Evolutionary conservation across 2,888 invertebrate species (phyloP), one percentile per base, ranked within the genome.

Genomic region (Hanleya hanleyi): DNA sequence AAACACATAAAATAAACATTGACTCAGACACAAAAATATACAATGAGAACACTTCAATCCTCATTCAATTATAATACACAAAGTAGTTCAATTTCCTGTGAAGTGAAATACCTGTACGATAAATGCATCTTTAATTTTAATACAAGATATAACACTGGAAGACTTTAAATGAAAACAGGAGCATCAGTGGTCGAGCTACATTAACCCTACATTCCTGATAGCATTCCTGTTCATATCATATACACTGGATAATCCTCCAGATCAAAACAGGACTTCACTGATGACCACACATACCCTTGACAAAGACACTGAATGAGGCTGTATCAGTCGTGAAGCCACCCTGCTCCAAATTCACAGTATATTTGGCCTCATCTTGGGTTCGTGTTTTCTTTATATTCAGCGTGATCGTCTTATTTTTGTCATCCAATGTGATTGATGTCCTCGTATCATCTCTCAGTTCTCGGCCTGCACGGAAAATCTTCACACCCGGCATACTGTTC

Each of bases 351-450:
- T 96, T 95, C 87, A 98, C 93, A 90, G 95, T 96, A 92, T 98
- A 99, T 92, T 95, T 96, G 69, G 97, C 97, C 92, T 99, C 98
- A 94, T 99, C 99, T 87, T 96, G 96, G 64, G 97, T 96, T 89
- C 98, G 97, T 81, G 97, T 94, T 92, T 99, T 99, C 85, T 96
- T 94, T 92, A 99, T 97, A 90, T 97, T 97, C 77, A 99, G 93
- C 50, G 97, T 97, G 84, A 98, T 95, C 73, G 95, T 94, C 89
- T 96, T 97, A 74, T 83, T 73, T 18, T 67, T 68, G 2, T 50
- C 69, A 61, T 72, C 57, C 3, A 69, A 22, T 12, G 69, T 77
- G 68, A 85, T 83, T 67, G 82, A 78, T 9, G 95, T 95, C 86
- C 97, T 96, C 66, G 97, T 96, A 91, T 99, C 98, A 49, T 98